Conservation (phyloP, 64 coral and sea anemone genomes). For the Montipora efflorescens region DNA sequence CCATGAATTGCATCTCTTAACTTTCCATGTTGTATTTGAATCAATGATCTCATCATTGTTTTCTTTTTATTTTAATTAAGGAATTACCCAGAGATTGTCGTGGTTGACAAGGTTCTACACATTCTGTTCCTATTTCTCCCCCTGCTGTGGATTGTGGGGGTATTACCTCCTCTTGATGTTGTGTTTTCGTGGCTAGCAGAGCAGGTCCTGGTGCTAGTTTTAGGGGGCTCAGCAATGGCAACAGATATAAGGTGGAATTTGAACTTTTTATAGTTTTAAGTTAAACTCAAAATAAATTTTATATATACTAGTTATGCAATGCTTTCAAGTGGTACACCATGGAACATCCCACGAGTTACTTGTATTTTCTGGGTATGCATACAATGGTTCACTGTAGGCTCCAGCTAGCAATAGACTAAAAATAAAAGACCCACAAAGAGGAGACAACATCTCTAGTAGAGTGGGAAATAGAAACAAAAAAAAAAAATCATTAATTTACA, state of each 20-base stretch:
- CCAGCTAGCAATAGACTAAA: too few species aligned
- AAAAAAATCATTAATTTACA: not conserved
- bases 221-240: conserved; percentile 92
- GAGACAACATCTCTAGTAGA: too few species aligned
- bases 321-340: too few species aligned
- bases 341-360: too few species aligned
- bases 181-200: conserved; percentile 92
- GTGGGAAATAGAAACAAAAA: too few species aligned
- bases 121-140: conserved; percentile 76
- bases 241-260: conserved; percentile 84
- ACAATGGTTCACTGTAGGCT: too few species aligned
- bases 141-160: conserved; percentile 82
- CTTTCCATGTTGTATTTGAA: too few species aligned
- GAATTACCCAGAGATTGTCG: conserved; percentile 68
- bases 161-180: conserved; percentile 92
- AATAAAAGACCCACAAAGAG: too few species aligned
- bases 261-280: not conserved
- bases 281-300: too few species aligned
- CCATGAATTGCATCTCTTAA: too few species aligned
- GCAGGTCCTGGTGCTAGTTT: conserved; percentile 76
- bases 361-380: too few species aligned
- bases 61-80: conserved; percentile 51
- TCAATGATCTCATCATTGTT: not conserved
- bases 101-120: conserved; percentile 77
- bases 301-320: too few species aligned